phyloP scores from a whole-genome alignment of 2,113 vertebrate species.

The Enhydra lutris region DNA sequence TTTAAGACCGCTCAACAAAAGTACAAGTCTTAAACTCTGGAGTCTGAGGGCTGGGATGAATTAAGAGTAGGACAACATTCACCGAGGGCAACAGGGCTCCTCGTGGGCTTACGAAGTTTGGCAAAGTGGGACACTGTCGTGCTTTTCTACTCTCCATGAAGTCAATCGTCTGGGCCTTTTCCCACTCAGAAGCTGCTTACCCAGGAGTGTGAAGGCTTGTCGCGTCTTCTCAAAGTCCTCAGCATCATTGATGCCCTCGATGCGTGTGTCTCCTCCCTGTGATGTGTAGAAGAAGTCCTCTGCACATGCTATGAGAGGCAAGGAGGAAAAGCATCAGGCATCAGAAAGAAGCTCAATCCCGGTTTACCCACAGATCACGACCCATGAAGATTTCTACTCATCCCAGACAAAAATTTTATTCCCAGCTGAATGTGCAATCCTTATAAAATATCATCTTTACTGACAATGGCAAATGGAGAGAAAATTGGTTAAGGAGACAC shows the following conservation, averaged over 20 bases:
- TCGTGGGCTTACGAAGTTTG: accelerated
- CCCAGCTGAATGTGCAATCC: background rate
- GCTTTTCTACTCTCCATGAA: accelerated
- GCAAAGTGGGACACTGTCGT: accelerated
- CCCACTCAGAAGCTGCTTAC: conserved; percentile 79
- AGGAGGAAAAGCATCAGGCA: background rate
- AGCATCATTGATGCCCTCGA: conserved; percentile 90
- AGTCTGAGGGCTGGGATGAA: background rate
- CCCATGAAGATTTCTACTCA: background rate
- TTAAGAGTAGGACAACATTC: accelerated
- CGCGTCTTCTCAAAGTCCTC: conserved; percentile 91
- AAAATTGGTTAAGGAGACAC: background rate
- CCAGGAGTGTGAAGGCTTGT: conserved; percentile 90
- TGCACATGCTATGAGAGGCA: conserved; percentile 82
- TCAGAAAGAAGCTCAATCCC: accelerated
- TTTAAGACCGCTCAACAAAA: background rate
- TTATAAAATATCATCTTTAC: background rate
- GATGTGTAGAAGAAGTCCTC: conserved; percentile 93
- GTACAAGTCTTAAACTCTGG: background rate
- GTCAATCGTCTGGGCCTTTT: accelerated
- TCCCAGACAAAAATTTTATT: background rate
- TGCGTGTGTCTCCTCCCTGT: conserved; percentile 88
- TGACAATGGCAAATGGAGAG: background rate
- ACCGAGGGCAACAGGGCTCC: background rate
- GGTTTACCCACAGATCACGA: accelerated